These are phyloP conservation scores for Spinibarbus caldwelli DNA, from an alignment of 2,797 vertebrate species.

Conservation along the genomic window DNA sequence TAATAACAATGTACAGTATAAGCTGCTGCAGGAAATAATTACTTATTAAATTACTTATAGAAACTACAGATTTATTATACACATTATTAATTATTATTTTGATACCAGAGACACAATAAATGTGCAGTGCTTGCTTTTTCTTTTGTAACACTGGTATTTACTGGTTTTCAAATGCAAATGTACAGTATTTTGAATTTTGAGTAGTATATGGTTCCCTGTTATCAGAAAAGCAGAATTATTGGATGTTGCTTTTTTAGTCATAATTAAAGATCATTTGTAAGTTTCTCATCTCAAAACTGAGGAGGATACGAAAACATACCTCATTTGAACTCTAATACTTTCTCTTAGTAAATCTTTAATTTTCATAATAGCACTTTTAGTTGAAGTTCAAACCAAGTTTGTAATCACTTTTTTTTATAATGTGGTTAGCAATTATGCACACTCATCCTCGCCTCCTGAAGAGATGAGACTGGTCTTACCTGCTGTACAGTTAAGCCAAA, in stretches of 20 bases:
- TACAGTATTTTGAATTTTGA: background rate
- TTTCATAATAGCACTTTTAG: background rate
- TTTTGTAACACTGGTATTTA: background rate
- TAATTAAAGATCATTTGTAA: background rate
- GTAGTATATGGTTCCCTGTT: background rate
- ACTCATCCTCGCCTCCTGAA: background rate
- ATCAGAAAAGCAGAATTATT: background rate
- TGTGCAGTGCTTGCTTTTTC: background rate
- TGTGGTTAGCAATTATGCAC: background rate
- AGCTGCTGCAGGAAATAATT: background rate
- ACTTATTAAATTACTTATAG: background rate
- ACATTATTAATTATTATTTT: background rate
- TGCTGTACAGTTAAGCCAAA: background rate
- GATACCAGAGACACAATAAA: background rate
- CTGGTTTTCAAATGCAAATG: background rate
- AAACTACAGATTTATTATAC: background rate
- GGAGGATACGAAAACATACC: background rate
- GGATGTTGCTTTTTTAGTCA: too few relatives aligned
- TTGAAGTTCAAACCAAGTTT: background rate
- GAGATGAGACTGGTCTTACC: conserved; percentile 11
- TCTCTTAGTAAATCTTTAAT: background rate
- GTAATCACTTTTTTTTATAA: background rate
- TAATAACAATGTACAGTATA: background rate
- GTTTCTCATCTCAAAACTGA: background rate
- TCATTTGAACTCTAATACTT: background rate